Evolutionary conservation across 35 echinoderm and acorn worm species (phyloP), one percentile per base, ranked within the genome.

Genomic region (Ophiothrix spiculata): DNA sequence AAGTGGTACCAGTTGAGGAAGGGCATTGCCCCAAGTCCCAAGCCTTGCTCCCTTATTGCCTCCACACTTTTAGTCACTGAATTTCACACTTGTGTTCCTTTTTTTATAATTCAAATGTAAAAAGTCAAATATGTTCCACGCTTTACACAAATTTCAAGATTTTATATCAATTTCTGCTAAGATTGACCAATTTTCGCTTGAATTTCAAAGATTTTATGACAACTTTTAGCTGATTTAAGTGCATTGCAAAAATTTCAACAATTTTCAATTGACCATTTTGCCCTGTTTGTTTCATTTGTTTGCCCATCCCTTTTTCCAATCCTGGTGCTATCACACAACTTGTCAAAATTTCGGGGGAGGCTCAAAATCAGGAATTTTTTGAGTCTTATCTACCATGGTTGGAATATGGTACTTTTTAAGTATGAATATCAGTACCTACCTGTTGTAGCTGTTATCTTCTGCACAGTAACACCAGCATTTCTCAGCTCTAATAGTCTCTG

Each of bases 361-460:
- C 14, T 15, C n/a, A 63, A 14, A 15, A 15, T n/a, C n/a, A n/a
- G n/a, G n/a, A 14, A 28, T 14, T 33, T 77, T 13, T 11, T 37
- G 37, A 15, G 10, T 12, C 31, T 38, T 80, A 15, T 11, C 78
- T 80, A 38, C 35, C 74, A 31, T 28, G 28, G 29, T 12, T 35
- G 13, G 33, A 1, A 10, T 39, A 80, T 19, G 25, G 17, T 31
- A 41, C 33, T 29, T 33, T 6, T 25, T 25, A 0, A 60, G 56
- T 32, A 56, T 19, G 28, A 33, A 89, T n/a, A n/a, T 35, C 13
- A 33, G 8, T 33, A 46, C 94, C 80, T 75, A 98, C 95, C 92
- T 76, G 95, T 98, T 0, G 95, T 98, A 11, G 92, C 89, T 17
- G 86, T 63, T 32, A 98, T 94, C 49, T 77, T 94, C 80, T 98